Conservation (phyloP, 2,797 vertebrate genomes). For the Muraenolepis orangiensis region DNA sequence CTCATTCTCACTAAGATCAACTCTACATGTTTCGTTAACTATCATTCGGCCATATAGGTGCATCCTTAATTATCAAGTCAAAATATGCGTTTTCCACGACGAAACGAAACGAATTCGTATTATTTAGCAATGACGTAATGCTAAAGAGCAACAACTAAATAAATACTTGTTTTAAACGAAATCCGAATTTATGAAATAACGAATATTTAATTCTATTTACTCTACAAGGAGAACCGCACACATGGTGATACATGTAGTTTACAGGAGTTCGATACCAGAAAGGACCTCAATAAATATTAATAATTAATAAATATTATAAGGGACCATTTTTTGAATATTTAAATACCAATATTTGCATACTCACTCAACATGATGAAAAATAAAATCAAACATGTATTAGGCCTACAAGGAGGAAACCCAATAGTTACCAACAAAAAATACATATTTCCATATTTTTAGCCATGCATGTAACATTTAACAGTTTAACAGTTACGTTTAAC, state of each 20-base stretch:
- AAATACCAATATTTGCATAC: not conserved
- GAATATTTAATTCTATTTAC: not conserved
- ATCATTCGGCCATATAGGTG: not conserved
- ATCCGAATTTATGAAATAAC: too few species aligned
- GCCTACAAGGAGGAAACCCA: not conserved
- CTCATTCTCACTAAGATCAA: not conserved
- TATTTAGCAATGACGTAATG: not conserved
- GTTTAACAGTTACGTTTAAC: too few species aligned
- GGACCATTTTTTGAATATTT: not conserved
- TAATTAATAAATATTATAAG: not conserved
- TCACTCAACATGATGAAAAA: constrained; percentile 1
- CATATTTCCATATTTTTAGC: not conserved
- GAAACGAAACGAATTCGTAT: not conserved
- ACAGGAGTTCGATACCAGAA: not conserved
- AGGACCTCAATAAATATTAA: too few species aligned
- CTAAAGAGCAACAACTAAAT: not conserved
- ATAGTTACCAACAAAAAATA: not conserved
- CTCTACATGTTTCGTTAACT: not conserved
- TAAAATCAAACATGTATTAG: not conserved
- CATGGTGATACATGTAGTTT: not conserved
- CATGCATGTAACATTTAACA: not conserved
- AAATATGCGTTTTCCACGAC: not conserved
- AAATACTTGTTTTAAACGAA: not conserved
- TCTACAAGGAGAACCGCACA: not conserved
- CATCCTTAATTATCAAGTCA: not conserved